Conservation (phyloP, 2,797 vertebrate species). For the Morus bassanus region DNA sequence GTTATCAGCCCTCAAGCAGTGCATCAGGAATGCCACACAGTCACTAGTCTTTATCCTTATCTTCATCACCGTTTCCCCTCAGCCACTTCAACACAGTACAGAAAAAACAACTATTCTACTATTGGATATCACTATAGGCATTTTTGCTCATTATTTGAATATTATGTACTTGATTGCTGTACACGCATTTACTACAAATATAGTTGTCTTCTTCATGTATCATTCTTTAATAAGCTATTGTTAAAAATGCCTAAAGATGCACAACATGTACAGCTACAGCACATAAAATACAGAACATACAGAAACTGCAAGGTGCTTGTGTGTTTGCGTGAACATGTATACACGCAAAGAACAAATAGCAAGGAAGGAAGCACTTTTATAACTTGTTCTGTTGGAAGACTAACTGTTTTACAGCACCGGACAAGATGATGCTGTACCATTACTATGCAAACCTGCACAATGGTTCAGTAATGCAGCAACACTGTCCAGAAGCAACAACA, state of each 20-base stretch:
- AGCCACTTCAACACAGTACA: neutral
- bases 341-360: neutral
- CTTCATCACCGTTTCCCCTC: neutral
- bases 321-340: fast-evolving
- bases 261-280: neutral
- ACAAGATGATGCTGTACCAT: neutral
- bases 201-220: neutral
- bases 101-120: neutral
- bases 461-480: neutral
- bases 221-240: neutral
- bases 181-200: neutral
- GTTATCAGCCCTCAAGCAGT: constrained; percentile 6
- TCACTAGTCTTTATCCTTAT: neutral
- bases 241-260: neutral
- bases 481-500: neutral
- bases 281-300: neutral
- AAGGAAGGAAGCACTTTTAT: neutral
- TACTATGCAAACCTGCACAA: neutral
- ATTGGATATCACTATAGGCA: neutral
- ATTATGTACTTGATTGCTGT: neutral
- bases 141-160: neutral
- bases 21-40: neutral
- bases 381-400: neutral
- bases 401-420: neutral
- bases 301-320: neutral